Conservation (phyloP, 2,888 invertebrate genomes). For the Axea sp. region DNA sequence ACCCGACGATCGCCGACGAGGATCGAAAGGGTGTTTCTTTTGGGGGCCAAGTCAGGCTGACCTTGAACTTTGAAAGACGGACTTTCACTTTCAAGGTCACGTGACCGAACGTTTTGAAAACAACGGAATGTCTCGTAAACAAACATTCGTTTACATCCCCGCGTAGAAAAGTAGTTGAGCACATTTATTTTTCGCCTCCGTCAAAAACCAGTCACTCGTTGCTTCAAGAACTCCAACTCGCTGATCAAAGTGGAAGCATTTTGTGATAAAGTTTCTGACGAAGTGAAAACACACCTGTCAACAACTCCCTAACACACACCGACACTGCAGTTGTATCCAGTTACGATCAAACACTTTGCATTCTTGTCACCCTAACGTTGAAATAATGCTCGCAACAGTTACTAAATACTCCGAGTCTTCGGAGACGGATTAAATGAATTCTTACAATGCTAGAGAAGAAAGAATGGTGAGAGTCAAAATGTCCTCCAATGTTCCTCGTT, state of each 20-base stretch:
- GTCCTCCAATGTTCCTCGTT: no score
- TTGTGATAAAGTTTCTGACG: constrained; percentile 4
- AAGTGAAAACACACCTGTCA: constrained; percentile 8
- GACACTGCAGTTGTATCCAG: constrained; percentile 40
- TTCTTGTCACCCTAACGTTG: constrained; percentile 30
- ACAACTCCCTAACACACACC: constrained; percentile 8
- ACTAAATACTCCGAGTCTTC: constrained; percentile 20
- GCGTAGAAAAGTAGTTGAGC: constrained; percentile 44
- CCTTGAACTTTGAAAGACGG: neutral
- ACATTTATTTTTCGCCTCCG: constrained; percentile 7
- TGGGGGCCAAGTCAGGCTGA: neutral
- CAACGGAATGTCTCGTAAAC: neutral
- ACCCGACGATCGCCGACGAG: neutral
- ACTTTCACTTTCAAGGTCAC: constrained; percentile 21
- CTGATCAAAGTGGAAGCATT: no score
- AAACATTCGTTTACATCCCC: neutral
- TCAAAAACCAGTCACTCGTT: constrained; percentile 15
- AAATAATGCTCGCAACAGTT: constrained; percentile 38
- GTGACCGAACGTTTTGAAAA: neutral
- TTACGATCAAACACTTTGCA: constrained; percentile 34
- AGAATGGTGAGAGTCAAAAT: constrained; percentile 25
- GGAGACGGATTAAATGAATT: neutral
- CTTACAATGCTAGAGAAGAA: constrained; percentile 4
- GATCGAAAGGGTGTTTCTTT: constrained; percentile 6
- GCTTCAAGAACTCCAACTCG: no score